Conservation (phyloP, 1,140 invertebrate species). For the Anthonomus grandis region DNA sequence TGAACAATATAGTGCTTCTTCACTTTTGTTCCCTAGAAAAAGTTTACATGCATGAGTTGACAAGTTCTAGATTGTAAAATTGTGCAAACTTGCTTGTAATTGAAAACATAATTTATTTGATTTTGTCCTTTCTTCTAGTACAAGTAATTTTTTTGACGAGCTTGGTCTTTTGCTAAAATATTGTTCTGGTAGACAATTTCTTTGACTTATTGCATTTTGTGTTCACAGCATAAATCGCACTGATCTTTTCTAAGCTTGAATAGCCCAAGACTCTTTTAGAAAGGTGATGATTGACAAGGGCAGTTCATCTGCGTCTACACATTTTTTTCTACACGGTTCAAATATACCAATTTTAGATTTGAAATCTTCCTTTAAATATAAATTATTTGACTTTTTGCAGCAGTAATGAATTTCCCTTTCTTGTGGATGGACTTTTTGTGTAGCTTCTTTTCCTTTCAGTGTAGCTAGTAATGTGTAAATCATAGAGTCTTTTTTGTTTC, state of each 20-base stretch:
- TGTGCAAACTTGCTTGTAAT: too few species aligned
- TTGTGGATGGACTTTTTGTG: too few species aligned
- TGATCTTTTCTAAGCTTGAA: too few species aligned
- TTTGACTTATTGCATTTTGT: slow-evolving; percentile 1
- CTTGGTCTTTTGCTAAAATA: too few species aligned
- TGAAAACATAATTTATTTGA: too few species aligned
- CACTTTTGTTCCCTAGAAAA: slow-evolving; percentile 6
- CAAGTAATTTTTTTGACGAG: too few species aligned
- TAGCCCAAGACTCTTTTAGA: slow-evolving; percentile 1
- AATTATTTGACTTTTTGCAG: too few species aligned
- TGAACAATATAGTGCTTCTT: slow-evolving; percentile 8
- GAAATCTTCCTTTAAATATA: slow-evolving; percentile 4
- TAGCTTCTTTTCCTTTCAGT: neutral
- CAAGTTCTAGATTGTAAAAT: slow-evolving; percentile 11
- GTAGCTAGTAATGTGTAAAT: neutral
- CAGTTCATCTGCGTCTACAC: slow-evolving; percentile 6
- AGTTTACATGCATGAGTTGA: slow-evolving; percentile 2
- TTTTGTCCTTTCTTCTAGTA: too few species aligned
- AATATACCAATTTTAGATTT: slow-evolving; percentile 3
- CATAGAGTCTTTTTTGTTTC: slow-evolving; percentile 3
- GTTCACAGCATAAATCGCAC: slow-evolving; percentile 1
- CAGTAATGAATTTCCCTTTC: too few species aligned
- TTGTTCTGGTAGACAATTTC: too few species aligned
- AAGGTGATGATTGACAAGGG: slow-evolving; percentile 1
- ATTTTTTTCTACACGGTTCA: slow-evolving; percentile 7